Conservation (phyloP, 1,140 invertebrate genomes). For the Nymphalis io region DNA sequence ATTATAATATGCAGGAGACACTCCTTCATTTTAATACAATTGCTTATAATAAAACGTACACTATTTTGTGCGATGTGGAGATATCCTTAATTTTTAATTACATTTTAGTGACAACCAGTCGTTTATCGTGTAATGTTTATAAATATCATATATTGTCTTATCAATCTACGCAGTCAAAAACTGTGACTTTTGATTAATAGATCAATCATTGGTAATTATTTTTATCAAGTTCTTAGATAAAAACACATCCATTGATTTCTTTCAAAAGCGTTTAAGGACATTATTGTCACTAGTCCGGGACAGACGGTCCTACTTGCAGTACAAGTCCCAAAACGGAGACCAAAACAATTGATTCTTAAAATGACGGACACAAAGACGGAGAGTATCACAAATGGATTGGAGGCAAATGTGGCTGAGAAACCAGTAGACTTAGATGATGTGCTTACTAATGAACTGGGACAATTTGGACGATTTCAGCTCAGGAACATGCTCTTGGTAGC, state of each 20-base stretch:
- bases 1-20: background rate
- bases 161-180: background rate
- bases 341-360: background rate
- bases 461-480: constrained; percentile 83
- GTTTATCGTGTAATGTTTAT: no score
- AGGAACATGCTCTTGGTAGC: constrained; percentile 78
- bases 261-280: constrained; percentile 1
- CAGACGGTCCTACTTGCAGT: background rate
- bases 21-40: background rate
- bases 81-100: no score
- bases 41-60: background rate
- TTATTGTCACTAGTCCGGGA: background rate
- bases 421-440: constrained; percentile 60
- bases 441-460: constrained; percentile 74
- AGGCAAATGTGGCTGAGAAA: background rate
- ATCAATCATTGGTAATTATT: constrained; percentile 6
- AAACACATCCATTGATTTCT: background rate
- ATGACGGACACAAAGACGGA: background rate
- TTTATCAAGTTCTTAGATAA: constrained; percentile 10
- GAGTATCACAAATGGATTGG: background rate
- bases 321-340: background rate
- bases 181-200: background rate
- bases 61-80: background rate
- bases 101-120: no score
- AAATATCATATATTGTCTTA: background rate